phyloP scores from a whole-genome alignment of 1,140 invertebrate genomes.

The Lucilia sericata region DNA sequence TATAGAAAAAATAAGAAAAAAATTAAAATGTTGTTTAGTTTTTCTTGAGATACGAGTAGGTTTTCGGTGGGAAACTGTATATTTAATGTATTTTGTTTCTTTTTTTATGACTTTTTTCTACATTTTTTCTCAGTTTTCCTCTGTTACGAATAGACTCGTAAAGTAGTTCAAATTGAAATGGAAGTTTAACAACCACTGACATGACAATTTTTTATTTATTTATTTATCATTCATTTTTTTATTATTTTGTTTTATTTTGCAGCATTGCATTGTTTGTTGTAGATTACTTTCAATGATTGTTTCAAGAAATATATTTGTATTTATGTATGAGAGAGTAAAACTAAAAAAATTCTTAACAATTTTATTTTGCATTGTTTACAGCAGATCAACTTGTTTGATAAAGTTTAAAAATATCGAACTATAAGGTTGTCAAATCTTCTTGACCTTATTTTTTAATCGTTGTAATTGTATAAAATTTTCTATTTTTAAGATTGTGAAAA shows the following conservation, averaged over 20 bases:
- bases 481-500: too few relatives aligned
- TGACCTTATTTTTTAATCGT: neutral
- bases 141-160: neutral
- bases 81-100: neutral
- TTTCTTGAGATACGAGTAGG: neutral
- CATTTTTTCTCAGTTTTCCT: conserved; percentile 13
- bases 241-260: neutral
- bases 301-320: neutral
- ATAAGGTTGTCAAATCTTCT: neutral
- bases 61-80: conserved; percentile 32
- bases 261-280: neutral
- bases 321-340: neutral
- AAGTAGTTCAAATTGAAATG: neutral
- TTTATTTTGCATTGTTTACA: neutral
- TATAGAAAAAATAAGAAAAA: conserved; percentile 3
- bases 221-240: neutral
- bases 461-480: too few relatives aligned
- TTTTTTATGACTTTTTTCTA: neutral
- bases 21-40: neutral
- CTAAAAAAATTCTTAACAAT: neutral
- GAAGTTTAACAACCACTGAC: neutral
- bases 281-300: neutral
- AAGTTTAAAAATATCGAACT: neutral
- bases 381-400: neutral
- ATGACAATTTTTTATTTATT: conserved; percentile 3